Evolutionary conservation across 2,888 invertebrate genomes (phyloP), one percentile per base, ranked within the genome.

Genomic region (Pachliopta kotzebuea): DNA sequence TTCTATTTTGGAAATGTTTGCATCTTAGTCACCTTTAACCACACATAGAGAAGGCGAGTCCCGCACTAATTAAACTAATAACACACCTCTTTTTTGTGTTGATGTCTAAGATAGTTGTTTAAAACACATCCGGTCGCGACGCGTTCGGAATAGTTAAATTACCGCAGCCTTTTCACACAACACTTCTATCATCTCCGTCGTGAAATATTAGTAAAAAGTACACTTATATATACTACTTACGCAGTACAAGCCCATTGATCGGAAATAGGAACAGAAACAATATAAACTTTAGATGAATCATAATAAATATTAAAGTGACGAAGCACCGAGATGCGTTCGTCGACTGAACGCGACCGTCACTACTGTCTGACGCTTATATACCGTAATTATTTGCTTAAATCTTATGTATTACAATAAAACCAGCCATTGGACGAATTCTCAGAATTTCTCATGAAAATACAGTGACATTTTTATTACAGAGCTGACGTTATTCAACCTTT

Each of bases 341-440:
- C 26, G 64, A 64, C 64, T 64, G 60, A 60, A 56, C 45, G n/a
- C 42, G 56, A 52, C 42, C 26, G 20, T 49, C 24, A 42, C 37
- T 37, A 37, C 37, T 50, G 56, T 42, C 52, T 56, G 52, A 29
- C 60, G 42, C 29, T 60, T 64, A 64, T 64, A 64, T 60, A 64
- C 60, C 52, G 26, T 23, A 56, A 60, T 64, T 60, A 60, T 60
- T 60, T 60, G 37, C 64, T 60, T 64, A 21, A 60, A 60, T 60
- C 55, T 56, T 52, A 52, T 52, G 50, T 11, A 52, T 26, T 21
- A 37, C 37, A 37, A 29, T 52, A 31, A 52, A 60, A 60, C 52
- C 14, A 14, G 20, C 17, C 50, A 31, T 31, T 56, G 56, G 21
- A 52, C 50, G 9, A 52, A 20, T 52, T 52, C 50, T 52, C n/a